Evolutionary conservation across 2,113 vertebrate genomes (phyloP), one percentile per base, ranked within the genome.

Genomic region (Thryonomys swinderianus): DNA sequence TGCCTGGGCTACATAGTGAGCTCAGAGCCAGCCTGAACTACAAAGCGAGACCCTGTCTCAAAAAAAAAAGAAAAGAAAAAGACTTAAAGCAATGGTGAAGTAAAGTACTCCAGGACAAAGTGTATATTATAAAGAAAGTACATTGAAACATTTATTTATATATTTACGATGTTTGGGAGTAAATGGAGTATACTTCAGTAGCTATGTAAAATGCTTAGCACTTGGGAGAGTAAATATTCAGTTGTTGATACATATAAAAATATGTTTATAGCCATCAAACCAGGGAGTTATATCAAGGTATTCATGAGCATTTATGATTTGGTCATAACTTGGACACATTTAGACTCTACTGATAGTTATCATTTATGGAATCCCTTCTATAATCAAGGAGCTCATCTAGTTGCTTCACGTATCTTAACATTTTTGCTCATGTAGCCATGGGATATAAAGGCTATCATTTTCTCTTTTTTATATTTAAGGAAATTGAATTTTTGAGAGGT

Each of bases 401-500:
- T 37, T 80, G 57, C 11, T 82, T 51, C 27, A 34, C 21, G 1
- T 86, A 64, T 37, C 40, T 92, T 66, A 48, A 74, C 37, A 45
- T 66, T 64, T 61, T 10, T 82, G 37, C 12, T 73, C 7, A 37
- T 67, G 0, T n/a, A 30, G 14, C 34, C 3, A 7, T 67, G 0
- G 76, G 55, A 84, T 86, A 45, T 59, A 79, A 95, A 82, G 67
- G 45, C 7, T 55, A 32, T 53, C 4, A 80, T 88, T 53, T 53
- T 84, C 18, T 91, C n/a, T 84, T 25, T 53, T 80, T 76, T 76
- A 88, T 3, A n/a, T 42, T 69, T 42, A 78, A 83, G 81, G 7
- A 89, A 91, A 87, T 69, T 67, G 48, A 66, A 74, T 51, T 92
- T 92, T 73, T 90, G 32, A 81, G 55, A 73, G 11, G 1, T 51